Conservation (phyloP, 2,888 invertebrate genomes). For the Calameuta filiformis region DNA sequence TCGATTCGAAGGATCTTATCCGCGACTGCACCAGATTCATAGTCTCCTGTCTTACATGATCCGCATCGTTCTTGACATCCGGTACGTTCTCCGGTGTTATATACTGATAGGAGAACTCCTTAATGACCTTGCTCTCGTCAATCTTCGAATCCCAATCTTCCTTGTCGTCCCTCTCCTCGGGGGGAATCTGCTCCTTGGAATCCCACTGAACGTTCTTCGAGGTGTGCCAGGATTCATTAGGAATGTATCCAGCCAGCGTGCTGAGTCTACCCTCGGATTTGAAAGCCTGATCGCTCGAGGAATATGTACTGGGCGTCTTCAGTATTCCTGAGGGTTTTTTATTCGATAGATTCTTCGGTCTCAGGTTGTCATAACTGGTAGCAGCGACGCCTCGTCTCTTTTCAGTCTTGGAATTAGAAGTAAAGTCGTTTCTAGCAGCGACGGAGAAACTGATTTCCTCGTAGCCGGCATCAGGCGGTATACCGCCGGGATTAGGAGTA, state of each 20-base stretch:
- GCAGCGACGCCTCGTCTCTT: constrained; percentile 3
- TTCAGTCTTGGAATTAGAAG: constrained; percentile 12
- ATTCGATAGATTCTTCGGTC: constrained; percentile 24
- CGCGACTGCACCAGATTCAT: constrained; percentile 53
- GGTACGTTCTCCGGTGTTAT: constrained; percentile 50
- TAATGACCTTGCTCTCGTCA: constrained; percentile 61
- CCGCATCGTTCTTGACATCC: constrained; percentile 37
- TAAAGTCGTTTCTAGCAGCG: constrained; percentile 1
- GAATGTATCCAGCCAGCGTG: constrained; percentile 37
- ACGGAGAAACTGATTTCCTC: constrained; percentile 47
- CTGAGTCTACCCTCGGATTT: constrained; percentile 36
- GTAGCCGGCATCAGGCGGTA: constrained; percentile 58
- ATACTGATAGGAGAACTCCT: constrained; percentile 65
- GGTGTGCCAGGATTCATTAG: constrained; percentile 45
- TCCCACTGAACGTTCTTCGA: constrained; percentile 57
- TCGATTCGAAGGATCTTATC: constrained; percentile 57
- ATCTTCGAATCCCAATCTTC: constrained; percentile 56
- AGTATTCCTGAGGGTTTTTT: constrained; percentile 53
- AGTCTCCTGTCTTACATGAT: constrained; percentile 20
- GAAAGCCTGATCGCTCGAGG: constrained; percentile 30
- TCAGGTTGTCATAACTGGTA: constrained; percentile 14
- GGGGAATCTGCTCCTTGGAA: constrained; percentile 26
- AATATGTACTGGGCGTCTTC: constrained; percentile 47
- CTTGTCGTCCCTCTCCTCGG: constrained; percentile 39
- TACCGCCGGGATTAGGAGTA: constrained; percentile 32